Conservation (phyloP, 2,113 vertebrate species). For the Ibidorhyncha struthersii region DNA sequence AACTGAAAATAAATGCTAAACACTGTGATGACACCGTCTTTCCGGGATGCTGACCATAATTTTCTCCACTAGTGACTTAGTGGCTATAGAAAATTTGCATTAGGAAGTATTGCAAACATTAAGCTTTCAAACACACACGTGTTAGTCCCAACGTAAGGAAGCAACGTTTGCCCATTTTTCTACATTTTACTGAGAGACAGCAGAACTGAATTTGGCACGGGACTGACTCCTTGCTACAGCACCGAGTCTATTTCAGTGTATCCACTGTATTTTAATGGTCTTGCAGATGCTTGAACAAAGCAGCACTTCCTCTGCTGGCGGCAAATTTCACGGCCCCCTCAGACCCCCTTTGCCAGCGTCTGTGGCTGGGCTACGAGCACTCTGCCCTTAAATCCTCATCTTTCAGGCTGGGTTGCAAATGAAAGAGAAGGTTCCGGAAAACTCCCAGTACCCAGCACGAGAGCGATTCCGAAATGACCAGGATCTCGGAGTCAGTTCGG, state of each 20-base stretch:
- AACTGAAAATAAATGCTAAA: neutral
- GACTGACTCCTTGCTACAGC: neutral
- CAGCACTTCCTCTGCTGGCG: neutral
- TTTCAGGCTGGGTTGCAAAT: neutral
- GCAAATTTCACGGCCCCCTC: rapidly evolving
- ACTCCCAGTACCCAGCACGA: too few relatives aligned
- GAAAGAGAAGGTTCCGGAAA: neutral
- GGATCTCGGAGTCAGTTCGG: rapidly evolving
- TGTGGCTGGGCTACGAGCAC: rapidly evolving
- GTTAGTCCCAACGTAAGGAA: rapidly evolving
- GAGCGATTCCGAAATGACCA: rapidly evolving
- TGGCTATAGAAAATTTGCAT: neutral
- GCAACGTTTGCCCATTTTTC: neutral
- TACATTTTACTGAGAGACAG: neutral
- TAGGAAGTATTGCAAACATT: too few relatives aligned
- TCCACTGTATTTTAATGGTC: rapidly evolving
- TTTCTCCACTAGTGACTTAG: neutral
- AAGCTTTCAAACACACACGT: rapidly evolving
- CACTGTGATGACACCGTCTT: neutral
- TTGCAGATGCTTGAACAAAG: too few relatives aligned
- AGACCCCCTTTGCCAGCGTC: neutral
- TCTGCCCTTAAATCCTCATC: rapidly evolving
- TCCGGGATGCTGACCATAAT: neutral
- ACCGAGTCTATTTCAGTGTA: too few relatives aligned
- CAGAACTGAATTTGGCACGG: neutral